phyloP scores from a whole-genome alignment of 2,113 vertebrate species.

The Heloderma charlesbogerti region DNA sequence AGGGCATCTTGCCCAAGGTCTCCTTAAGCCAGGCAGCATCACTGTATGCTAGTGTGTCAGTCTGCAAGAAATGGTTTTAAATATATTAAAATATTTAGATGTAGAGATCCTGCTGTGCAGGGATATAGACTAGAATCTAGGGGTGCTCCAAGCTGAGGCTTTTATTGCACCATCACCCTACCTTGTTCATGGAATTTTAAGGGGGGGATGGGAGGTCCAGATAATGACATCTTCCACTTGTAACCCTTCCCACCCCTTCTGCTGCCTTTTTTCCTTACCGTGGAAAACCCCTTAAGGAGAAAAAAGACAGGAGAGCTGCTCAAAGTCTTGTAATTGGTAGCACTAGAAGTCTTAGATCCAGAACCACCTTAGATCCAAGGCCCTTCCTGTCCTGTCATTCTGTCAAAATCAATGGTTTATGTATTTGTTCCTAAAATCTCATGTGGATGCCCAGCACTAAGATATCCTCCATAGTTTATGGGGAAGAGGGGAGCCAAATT shows the following conservation, averaged over 20 bases:
- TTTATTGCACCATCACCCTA: too few relatives aligned
- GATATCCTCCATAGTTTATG: background rate
- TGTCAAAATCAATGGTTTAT: background rate
- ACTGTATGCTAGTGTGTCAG: background rate
- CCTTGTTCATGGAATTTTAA: too few relatives aligned
- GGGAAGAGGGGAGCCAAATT: background rate
- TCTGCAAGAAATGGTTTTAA: background rate
- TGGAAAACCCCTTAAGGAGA: too few relatives aligned
- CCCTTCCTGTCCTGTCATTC: background rate
- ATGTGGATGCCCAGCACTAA: background rate
- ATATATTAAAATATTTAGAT: background rate
- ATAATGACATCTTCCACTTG: too few relatives aligned
- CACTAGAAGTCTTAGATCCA: too few relatives aligned
- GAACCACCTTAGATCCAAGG: background rate
- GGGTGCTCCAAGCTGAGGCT: background rate
- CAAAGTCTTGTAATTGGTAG: too few relatives aligned
- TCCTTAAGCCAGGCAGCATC: background rate
- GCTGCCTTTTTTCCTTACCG: too few relatives aligned
- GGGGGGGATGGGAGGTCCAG: too few relatives aligned
- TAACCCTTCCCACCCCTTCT: too few relatives aligned
- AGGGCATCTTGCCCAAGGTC: background rate
- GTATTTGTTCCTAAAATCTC: background rate
- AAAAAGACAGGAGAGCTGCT: too few relatives aligned
- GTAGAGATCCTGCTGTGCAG: background rate
- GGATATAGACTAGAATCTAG: background rate